Conservation (phyloP, 1,140 invertebrate genomes). For the Metaphire vulgaris region DNA sequence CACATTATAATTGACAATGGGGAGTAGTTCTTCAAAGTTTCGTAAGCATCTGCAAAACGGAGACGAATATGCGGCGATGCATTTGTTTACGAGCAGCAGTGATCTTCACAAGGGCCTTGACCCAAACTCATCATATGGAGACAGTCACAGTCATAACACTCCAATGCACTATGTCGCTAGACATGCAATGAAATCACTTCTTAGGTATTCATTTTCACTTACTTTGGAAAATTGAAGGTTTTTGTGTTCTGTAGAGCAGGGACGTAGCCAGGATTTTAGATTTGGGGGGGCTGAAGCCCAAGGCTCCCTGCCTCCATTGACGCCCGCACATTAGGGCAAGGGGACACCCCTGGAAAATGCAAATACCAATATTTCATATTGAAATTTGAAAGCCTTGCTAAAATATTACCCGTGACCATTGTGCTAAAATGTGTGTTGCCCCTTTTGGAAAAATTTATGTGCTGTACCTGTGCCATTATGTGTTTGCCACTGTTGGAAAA, state of each 20-base stretch:
- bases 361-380: too few relatives aligned
- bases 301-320: neutral
- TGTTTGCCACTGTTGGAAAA: too few relatives aligned
- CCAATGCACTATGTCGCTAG: conserved; percentile 63
- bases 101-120: conserved; percentile 63
- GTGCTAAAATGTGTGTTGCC: too few relatives aligned
- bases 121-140: conserved; percentile 65
- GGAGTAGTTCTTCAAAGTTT: conserved; percentile 65
- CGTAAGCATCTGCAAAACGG: conserved; percentile 66
- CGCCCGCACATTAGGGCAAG: neutral
- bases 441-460: too few relatives aligned
- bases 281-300: too few relatives aligned
- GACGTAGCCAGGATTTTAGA: too few relatives aligned
- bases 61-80: conserved; percentile 65
- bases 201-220: conserved; percentile 57
- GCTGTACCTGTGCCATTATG: conserved; percentile 5
- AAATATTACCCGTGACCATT: too few relatives aligned
- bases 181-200: conserved; percentile 63
- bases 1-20: conserved; percentile 53
- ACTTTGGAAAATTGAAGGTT: too few relatives aligned
- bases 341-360: too few relatives aligned
- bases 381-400: too few relatives aligned
- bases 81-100: conserved; percentile 60
- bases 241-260: conserved; percentile 3
- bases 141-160: conserved; percentile 63